Evolutionary conservation across 2,113 vertebrate species (phyloP).

Genomic region (Tragelaphus imberbis): DNA sequence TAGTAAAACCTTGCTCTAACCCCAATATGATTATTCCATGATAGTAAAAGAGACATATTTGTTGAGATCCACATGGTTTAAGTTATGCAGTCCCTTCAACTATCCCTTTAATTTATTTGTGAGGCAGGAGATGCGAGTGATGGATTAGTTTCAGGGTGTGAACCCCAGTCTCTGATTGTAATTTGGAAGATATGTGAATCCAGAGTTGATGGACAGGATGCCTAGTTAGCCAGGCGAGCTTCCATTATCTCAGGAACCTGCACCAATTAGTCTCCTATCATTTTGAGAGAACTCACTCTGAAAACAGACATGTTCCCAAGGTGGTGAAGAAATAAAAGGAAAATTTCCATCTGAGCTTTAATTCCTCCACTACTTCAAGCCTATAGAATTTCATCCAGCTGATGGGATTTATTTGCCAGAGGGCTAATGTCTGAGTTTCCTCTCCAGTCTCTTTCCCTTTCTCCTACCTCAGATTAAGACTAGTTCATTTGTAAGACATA

Average conservation of each 20-base stretch:
- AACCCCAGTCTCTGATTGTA: slow-evolving; percentile 63
- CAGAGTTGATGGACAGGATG: slow-evolving; percentile 63
- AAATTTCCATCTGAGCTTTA: neutral
- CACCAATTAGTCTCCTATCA: slow-evolving; percentile 36
- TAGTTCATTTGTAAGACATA: neutral
- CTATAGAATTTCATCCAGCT: neutral
- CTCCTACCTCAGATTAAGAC: neutral
- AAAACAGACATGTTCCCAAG: slow-evolving; percentile 44
- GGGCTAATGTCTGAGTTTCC: neutral
- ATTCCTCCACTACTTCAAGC: neutral
- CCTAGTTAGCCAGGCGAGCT: slow-evolving; percentile 53
- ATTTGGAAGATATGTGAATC: slow-evolving; percentile 64
- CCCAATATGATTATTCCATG: neutral
- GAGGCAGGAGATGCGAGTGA: slow-evolving; percentile 58
- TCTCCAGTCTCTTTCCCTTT: neutral
- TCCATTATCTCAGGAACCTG: slow-evolving; percentile 57
- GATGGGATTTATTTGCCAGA: neutral
- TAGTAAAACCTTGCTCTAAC: neutral
- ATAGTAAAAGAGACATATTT: neutral
- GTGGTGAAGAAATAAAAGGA: neutral
- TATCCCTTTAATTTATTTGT: slow-evolving; percentile 58
- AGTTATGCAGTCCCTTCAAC: slow-evolving; percentile 31
- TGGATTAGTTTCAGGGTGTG: slow-evolving; percentile 72
- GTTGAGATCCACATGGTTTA: slow-evolving; percentile 6
- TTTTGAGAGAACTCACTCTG: slow-evolving; percentile 45